A percentile compares a stretch with the other conserved stretches of the same genome.
These are phyloP conservation scores for Montipora sp. DNA, from an alignment of 64 coral and sea anemone genomes.

Conservation along the genomic window DNA sequence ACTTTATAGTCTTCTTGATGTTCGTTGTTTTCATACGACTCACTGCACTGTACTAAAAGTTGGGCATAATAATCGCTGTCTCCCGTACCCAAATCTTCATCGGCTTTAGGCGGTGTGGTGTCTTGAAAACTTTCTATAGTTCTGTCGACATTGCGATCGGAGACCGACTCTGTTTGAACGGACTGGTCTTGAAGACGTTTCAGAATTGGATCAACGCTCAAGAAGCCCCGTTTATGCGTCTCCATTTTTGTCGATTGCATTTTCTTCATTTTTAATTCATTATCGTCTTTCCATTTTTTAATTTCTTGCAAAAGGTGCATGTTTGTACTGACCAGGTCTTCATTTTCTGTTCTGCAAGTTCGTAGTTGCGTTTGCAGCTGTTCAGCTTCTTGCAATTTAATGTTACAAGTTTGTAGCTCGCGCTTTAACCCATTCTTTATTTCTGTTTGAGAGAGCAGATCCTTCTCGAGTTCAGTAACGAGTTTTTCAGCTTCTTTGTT, in stretches of 20 bases:
- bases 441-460: conserved; percentile 71
- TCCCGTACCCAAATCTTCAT: neutral
- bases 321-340: conserved; percentile 55
- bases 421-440: conserved; percentile 65
- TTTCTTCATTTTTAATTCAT: neutral
- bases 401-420: conserved; percentile 44
- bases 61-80: neutral
- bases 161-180: neutral
- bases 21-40: neutral
- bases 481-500: conserved; percentile 77
- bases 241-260: neutral
- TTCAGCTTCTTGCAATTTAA: conserved; percentile 53
- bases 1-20: neutral
- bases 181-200: conserved; percentile 11
- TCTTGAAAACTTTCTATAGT: neutral
- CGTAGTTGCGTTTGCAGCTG: conserved; percentile 48
- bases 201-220: neutral
- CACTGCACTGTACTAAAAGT: neutral
- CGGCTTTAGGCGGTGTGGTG: neutral
- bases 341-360: conserved; percentile 67
- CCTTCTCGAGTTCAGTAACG: conserved; percentile 82
- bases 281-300: conserved; percentile 44
- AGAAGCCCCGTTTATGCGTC: neutral
- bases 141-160: neutral
- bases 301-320: conserved; percentile 42